Evolutionary conservation across 2,888 invertebrate genomes (phyloP).

Genomic region (Syrphus vitripennis): DNA sequence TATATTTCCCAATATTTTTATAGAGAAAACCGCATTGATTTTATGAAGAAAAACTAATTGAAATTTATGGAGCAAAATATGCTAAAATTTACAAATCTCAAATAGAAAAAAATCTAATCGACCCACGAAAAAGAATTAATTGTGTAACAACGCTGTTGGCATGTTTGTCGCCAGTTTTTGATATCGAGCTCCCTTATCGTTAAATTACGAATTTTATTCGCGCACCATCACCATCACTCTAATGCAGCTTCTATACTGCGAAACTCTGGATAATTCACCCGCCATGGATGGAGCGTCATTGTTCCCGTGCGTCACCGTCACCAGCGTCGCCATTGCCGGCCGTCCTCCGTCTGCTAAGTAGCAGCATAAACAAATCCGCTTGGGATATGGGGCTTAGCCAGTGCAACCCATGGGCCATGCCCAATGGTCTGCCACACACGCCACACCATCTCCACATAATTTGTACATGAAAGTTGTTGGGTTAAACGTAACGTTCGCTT

Average conservation of each 20-base stretch:
- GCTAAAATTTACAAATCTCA: no score
- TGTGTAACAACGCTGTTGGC: neutral
- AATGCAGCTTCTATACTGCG: neutral
- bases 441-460: slow-evolving; percentile 30
- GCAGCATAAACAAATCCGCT: slow-evolving; percentile 56
- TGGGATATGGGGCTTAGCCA: slow-evolving; percentile 41
- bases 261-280: neutral
- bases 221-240: neutral
- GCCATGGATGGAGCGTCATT: neutral
- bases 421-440: slow-evolving; percentile 20
- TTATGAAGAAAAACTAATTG: no score
- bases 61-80: no score
- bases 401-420: slow-evolving; percentile 10
- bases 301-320: neutral
- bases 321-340: neutral
- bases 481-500: slow-evolving; percentile 56
- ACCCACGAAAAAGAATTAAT: no score
- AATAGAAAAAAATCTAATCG: no score
- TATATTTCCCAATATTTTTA: no score
- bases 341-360: slow-evolving; percentile 48
- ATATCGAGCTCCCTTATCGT: neutral
- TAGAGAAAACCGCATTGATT: no score
- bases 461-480: slow-evolving; percentile 30
- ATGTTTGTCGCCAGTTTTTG: neutral
- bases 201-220: neutral